A percentile compares a stretch with the other conserved stretches of the same genome.
Evolutionary conservation across 2,113 vertebrate species (phyloP).

Genomic region (Acanthochromis polyacanthus): DNA sequence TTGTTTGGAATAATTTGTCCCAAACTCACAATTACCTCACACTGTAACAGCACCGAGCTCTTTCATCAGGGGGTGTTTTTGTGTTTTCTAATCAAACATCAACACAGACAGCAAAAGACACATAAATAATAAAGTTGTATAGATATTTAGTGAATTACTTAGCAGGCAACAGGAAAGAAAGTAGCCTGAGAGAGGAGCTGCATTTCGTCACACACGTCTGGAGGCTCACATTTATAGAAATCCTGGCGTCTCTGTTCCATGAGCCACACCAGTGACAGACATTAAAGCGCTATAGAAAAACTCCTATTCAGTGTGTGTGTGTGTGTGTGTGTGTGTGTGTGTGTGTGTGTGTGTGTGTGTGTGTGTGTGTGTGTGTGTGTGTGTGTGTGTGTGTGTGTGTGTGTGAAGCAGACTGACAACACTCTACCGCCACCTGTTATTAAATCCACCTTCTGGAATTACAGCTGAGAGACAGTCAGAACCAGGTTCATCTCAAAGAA

Average conservation of each 20-base stretch:
- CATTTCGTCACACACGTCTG: not conserved
- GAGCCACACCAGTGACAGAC: not conserved
- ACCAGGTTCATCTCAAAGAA: constrained; percentile 36
- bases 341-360: constrained; percentile 13
- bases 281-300: not conserved
- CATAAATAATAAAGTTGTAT: too few relatives aligned
- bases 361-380: constrained; percentile 11
- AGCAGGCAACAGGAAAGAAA: too few relatives aligned
- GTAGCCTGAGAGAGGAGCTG: too few relatives aligned
- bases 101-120: too few relatives aligned
- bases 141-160: too few relatives aligned
- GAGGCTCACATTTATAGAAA: not conserved
- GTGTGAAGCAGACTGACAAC: not conserved
- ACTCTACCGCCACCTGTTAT: constrained; percentile 46
- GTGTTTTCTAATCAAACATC: too few relatives aligned
- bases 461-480: not conserved
- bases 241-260: not conserved
- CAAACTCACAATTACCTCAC: too few relatives aligned
- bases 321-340: constrained; percentile 6
- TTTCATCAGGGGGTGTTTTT: too few relatives aligned
- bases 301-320: not conserved
- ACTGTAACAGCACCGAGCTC: too few relatives aligned
- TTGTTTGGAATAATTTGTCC: too few relatives aligned
- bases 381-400: constrained; percentile 13
- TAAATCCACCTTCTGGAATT: constrained; percentile 33